Percentiles rank a stretch among this genome's conserved stretches.
phyloP scores from a whole-genome alignment of 92 coral and sea anemone species.

The Palythoa grandiflora region DNA sequence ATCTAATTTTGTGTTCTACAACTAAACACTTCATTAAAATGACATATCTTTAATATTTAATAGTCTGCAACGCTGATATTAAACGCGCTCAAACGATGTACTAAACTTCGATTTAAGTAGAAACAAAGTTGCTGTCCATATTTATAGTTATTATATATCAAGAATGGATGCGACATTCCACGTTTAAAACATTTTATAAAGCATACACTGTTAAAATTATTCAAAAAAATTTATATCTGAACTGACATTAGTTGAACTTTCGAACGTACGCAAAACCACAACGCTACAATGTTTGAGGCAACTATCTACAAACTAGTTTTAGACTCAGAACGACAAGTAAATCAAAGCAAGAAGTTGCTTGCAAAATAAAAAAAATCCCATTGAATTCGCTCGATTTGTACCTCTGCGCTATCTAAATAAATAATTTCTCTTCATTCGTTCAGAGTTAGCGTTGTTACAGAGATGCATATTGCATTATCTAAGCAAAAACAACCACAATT shows the following conservation, averaged over 20 bases:
- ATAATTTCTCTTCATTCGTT: too few relatives aligned
- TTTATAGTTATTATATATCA: not conserved
- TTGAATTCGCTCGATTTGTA: too few relatives aligned
- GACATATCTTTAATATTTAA: not conserved
- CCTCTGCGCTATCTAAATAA: too few relatives aligned
- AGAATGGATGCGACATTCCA: not conserved
- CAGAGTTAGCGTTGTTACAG: not conserved
- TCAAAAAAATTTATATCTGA: not conserved
- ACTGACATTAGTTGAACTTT: not conserved
- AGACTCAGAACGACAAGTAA: too few relatives aligned
- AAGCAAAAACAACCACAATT: not conserved
- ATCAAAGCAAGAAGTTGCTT: not conserved
- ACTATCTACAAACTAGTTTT: not conserved
- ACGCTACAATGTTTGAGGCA: not conserved
- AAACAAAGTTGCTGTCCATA: not conserved
- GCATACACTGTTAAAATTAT: too few relatives aligned
- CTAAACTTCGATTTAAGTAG: not conserved
- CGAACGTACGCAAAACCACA: not conserved
- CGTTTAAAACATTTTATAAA: not conserved
- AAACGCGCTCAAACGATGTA: not conserved
- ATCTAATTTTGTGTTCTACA: too few relatives aligned
- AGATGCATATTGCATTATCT: not conserved
- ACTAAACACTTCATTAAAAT: not conserved
- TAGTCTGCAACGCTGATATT: not conserved
- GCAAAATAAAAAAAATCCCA: too few relatives aligned